Percentiles rank a stretch among this genome's conserved stretches.
Conservation (phyloP, 2,797 vertebrate genomes). For the Netta rufina region DNA sequence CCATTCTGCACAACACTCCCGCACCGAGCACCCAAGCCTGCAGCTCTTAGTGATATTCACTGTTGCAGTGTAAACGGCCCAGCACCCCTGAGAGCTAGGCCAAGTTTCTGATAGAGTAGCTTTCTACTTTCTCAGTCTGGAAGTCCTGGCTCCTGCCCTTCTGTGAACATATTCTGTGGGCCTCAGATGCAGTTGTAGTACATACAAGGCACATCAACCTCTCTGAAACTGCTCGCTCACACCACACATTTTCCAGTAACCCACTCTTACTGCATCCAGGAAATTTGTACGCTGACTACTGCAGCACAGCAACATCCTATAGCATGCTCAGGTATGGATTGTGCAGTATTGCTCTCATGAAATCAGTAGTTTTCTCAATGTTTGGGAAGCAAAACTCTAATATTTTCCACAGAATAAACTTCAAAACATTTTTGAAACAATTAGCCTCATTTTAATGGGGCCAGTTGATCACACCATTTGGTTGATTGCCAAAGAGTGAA, state of each 20-base stretch:
- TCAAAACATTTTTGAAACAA: neutral
- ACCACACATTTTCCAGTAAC: neutral
- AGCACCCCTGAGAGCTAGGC: rapidly evolving
- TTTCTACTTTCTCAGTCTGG: neutral
- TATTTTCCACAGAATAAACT: neutral
- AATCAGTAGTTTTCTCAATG: neutral
- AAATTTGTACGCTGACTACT: rapidly evolving
- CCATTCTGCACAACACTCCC: neutral
- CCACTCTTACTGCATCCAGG: neutral
- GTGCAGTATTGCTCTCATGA: neutral
- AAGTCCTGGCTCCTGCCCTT: neutral
- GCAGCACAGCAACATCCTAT: neutral
- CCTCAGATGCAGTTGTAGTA: neutral
- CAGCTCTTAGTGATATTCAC: neutral
- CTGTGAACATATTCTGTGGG: neutral
- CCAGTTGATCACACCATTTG: neutral
- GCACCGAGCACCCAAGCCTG: neutral
- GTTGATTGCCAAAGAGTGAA: neutral
- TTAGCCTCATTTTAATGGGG: neutral
- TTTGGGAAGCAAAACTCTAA: neutral
- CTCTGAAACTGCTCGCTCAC: neutral
- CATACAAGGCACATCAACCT: neutral
- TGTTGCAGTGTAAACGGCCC: neutral
- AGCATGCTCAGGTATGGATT: neutral
- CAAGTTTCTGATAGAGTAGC: rapidly evolving